These are phyloP conservation scores for Dolichopus griseipennis DNA, from an alignment of 2,888 invertebrate species.

Conservation along the genomic window DNA sequence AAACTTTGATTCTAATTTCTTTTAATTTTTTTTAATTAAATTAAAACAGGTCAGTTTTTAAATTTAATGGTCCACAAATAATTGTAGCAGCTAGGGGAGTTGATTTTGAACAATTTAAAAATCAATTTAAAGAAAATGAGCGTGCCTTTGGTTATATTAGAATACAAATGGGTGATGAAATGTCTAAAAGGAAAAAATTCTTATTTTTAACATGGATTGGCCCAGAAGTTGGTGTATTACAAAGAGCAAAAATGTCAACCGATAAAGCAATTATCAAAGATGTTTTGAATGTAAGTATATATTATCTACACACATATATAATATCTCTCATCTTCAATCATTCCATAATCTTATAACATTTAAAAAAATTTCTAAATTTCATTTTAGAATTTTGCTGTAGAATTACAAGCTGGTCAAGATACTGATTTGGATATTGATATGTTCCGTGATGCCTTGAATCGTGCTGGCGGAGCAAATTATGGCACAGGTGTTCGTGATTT, in stretches of 20 bases:
- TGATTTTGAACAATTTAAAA: conserved; percentile 60
- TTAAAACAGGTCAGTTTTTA: conserved; percentile 58
- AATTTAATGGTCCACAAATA: conserved; percentile 62
- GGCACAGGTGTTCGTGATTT: conserved; percentile 63
- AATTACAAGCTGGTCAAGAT: conserved; percentile 60
- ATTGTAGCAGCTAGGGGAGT: conserved; percentile 57
- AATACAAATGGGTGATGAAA: conserved; percentile 70
- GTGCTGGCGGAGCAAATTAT: conserved; percentile 72
- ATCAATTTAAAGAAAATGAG: conserved; percentile 61
- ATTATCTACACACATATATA: background rate
- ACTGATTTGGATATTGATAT: conserved; percentile 61
- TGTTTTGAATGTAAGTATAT: conserved; percentile 56
- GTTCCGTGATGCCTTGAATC: conserved; percentile 59
- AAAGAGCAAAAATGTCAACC: conserved; percentile 73
- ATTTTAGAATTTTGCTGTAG: conserved; percentile 68
- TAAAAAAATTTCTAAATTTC: conserved; percentile 7
- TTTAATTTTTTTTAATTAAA: too few species aligned
- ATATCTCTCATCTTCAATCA: too few species aligned
- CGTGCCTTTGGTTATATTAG: conserved; percentile 67
- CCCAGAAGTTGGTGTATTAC: conserved; percentile 62
- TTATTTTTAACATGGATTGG: conserved; percentile 72
- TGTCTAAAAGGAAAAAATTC: conserved; percentile 75
- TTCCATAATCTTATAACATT: too few species aligned
- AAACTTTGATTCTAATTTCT: too few species aligned
- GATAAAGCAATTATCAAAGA: conserved; percentile 71